Evolutionary conservation across 2,888 invertebrate genomes (phyloP), one percentile per base, ranked within the genome.

Genomic region (Trissolcus brochymenae): DNA sequence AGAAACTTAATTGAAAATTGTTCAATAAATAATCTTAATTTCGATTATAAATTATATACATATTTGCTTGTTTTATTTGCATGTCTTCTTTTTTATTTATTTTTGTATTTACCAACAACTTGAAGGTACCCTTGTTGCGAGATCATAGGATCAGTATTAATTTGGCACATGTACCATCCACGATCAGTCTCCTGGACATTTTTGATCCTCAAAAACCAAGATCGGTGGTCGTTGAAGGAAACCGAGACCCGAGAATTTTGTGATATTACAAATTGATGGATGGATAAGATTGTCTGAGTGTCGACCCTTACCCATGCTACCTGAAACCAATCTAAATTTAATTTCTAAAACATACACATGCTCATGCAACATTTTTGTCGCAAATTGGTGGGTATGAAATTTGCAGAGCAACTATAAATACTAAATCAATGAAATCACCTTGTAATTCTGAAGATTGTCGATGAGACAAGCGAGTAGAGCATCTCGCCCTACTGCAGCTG

Each of bases 221-320:
- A 95, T 68, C 96, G 93, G 88, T 96, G 96, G 90, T 96, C 96
- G 90, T 95, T 96, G 91, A 94, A 95, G 61, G 95, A 94, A 74
- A 96, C 91, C 76, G 94, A 95, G 85, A 97, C 96, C 81, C 97
- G 93, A 16, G 95, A 94, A 90, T 97, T 97, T 89, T 96, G 95
- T 21, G 96, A 95, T 88, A 97, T 96, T 79, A 97, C 95, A 87
- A 95, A 95, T 90, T 96, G 95, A 88, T 97, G 96, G 85, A 97
- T 97, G 72, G 96, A 96, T 67, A 97, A 91, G 85, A 97, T 96
- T 1, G 97, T 97, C 90, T 97, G 96, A 0, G 96, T 96, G 87
- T 97, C 96, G 54, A 97, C 96, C 46, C 96, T 93, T 13, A 97
- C 96, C 97, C 97, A 97, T 79, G 96, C 97, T 82, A 97, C 95